Conservation (phyloP, 1,140 invertebrate genomes). For the Drosophila truncata region DNA sequence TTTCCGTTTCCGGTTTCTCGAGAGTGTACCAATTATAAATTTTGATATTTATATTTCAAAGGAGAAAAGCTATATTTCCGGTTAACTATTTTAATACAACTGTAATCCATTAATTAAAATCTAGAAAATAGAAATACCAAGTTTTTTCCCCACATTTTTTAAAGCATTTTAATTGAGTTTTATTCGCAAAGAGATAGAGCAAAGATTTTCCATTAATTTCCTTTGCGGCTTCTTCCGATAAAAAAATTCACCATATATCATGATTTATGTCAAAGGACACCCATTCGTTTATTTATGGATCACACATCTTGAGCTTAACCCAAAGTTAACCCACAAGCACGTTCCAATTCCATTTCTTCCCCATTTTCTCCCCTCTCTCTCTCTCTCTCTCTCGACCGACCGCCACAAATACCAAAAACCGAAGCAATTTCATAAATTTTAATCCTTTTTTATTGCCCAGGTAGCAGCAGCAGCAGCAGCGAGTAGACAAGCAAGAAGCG, state of each 20-base stretch:
- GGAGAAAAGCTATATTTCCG: background rate
- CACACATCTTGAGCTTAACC: constrained; percentile 56
- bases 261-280: constrained; percentile 43
- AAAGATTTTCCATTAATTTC: constrained; percentile 7
- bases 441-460: constrained; percentile 81
- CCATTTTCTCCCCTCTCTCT: background rate
- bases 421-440: constrained; percentile 80
- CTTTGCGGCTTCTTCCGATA: background rate
- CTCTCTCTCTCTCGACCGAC: background rate
- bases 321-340: constrained; percentile 59
- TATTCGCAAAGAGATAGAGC: background rate
- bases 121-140: background rate
- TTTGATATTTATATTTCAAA: background rate
- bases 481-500: constrained; percentile 5
- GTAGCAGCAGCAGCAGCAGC: background rate
- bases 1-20: constrained; percentile 1
- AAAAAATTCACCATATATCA: constrained; percentile 42
- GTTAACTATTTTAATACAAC: background rate
- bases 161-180: background rate
- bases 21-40: background rate
- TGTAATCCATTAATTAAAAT: no score
- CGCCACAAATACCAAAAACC: constrained; percentile 62
- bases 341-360: constrained; percentile 60
- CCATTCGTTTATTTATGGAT: constrained; percentile 68
- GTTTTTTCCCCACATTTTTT: background rate